These are phyloP conservation scores for Amaurobius ferox DNA, from an alignment of 2,888 invertebrate genomes.

Conservation along the genomic window DNA sequence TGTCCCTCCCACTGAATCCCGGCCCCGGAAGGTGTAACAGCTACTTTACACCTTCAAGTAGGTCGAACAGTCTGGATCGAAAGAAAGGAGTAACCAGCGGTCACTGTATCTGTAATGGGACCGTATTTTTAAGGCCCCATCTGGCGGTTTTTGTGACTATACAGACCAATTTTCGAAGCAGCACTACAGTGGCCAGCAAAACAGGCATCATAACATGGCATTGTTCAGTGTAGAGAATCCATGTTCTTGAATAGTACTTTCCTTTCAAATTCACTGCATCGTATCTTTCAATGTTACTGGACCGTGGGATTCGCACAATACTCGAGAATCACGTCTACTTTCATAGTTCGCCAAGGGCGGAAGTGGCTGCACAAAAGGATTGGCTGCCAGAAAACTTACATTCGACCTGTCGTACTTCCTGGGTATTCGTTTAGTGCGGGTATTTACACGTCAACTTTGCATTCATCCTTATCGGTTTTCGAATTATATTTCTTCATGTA, in stretches of 20 bases:
- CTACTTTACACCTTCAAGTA: too few species aligned
- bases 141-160: too few species aligned
- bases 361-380: slow-evolving; percentile 15
- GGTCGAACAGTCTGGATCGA: too few species aligned
- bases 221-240: background rate
- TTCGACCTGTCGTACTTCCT: slow-evolving; percentile 17
- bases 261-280: background rate
- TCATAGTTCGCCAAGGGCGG: slow-evolving; percentile 36
- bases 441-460: too few species aligned
- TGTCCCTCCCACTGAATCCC: too few species aligned
- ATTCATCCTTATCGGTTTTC: too few species aligned
- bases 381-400: background rate
- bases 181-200: background rate
- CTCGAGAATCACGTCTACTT: slow-evolving; percentile 7
- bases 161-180: too few species aligned
- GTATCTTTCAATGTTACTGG: background rate
- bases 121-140: too few species aligned
- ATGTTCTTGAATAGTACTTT: slow-evolving; percentile 5
- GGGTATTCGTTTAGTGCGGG: background rate
- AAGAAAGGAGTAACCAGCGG: too few species aligned
- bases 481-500: too few species aligned
- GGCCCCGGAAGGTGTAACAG: too few species aligned
- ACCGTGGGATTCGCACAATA: background rate
- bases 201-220: background rate
- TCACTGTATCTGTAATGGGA: too few species aligned